Evolutionary conservation across 2,888 invertebrate genomes (phyloP), one percentile per base, ranked within the genome.

Genomic region (Caradrina clavipalpis): DNA sequence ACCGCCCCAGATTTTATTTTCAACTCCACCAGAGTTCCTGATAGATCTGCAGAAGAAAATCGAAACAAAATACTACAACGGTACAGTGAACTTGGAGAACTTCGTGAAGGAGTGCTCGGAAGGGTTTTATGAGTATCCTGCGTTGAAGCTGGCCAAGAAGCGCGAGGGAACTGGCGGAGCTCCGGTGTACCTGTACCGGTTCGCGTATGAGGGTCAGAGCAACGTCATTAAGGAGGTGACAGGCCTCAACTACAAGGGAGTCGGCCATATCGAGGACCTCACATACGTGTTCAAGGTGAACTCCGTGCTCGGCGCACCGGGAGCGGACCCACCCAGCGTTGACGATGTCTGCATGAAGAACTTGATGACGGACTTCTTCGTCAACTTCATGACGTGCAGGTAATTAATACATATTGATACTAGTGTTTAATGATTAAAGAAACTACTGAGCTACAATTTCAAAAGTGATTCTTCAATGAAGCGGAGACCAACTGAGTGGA

Each of bases 181-280:
- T 5, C 94, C 96, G 0, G 92, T 96, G 1, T 97, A 91, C 73
- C 86, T 97, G 82, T 97, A 97, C 85, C 92, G 96, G 76, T 97
- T 96, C 81, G 90, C 94, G 8, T 97, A 96, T 71, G 92, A 96
- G 39, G 94, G 96, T 0, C 91, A 94, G 10, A 83, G 93, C 69
- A 96, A 96, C 42, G 88, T 95, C 1, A 91, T 96, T 59, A 96
- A 96, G 82, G 88, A 94, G 49, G 86, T 85, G 0, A 82, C 78
- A 10, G 90, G 91, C 69, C 76, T 94, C 22, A 87, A 91, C 1
- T 91, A 95, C 51, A 88, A 90, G 0, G 97, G 97, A 11, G 96
- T 96, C 6, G 96, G 95, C n/a, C 97, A 97, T 73, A 93, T 96
- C 1, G 97, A 97, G 82, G 97, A 97, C 85, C 82, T 97, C 85